Evolutionary conservation across 2,113 vertebrate genomes (phyloP).

Genomic region (Solenodon paradoxus): DNA sequence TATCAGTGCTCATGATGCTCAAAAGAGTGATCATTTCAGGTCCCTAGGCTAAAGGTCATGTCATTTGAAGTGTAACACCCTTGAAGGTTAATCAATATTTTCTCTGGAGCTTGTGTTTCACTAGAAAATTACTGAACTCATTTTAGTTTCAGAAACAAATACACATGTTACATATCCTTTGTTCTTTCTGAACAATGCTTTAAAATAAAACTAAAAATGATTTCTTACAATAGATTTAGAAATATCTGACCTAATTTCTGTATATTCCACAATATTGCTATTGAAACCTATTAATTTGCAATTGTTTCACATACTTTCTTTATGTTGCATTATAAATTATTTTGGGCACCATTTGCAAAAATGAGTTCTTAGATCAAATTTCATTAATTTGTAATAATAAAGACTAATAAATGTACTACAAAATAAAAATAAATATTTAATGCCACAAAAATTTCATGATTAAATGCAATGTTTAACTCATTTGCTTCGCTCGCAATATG

Average conservation of each 20-base stretch:
- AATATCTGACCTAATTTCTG: not conserved
- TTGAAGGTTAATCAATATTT: constrained; percentile 55
- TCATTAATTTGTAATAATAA: not conserved
- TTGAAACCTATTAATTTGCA: not conserved
- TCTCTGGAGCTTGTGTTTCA: not conserved
- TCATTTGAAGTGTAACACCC: not conserved
- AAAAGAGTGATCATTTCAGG: constrained; percentile 56
- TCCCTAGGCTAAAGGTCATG: constrained; percentile 28
- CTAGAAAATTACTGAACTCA: not conserved
- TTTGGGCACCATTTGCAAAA: not conserved
- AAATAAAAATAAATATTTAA: not conserved
- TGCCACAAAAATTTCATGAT: not conserved
- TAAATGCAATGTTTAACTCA: not conserved
- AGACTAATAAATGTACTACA: not conserved
- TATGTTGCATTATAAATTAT: not conserved
- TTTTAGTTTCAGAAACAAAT: constrained; percentile 27
- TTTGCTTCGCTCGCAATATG: not conserved
- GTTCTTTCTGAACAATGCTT: not conserved
- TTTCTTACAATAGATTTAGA: not conserved
- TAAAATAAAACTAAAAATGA: not conserved
- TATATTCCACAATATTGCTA: not conserved
- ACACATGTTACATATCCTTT: not conserved
- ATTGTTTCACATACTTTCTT: not conserved
- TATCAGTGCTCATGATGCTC: not conserved
- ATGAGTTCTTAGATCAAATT: not conserved